Percentiles rank a stretch among this genome's conserved stretches.
Conservation (phyloP, 2,113 vertebrate genomes). For the Anolis sagrei region DNA sequence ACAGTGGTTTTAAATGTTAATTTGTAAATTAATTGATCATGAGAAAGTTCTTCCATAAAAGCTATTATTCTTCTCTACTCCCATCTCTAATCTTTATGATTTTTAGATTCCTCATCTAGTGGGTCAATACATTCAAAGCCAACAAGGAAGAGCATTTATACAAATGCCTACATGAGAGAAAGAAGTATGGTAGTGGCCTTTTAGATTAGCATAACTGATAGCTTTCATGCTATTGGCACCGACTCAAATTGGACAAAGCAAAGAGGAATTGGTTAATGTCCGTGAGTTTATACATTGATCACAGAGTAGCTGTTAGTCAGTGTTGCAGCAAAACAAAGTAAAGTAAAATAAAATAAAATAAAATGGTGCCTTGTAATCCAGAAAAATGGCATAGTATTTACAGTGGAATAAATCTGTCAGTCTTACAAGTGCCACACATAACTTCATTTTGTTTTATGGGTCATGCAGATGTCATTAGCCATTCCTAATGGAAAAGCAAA, state of each 20-base stretch:
- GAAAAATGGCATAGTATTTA: too few species aligned
- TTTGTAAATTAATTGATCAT: conserved; percentile 38
- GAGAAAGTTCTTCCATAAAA: conserved; percentile 25
- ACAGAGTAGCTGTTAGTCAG: too few species aligned
- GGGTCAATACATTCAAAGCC: background rate
- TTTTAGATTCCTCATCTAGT: conserved; percentile 16
- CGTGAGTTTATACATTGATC: too few species aligned
- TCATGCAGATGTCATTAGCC: background rate
- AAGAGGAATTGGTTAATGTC: background rate
- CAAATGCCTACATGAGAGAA: background rate
- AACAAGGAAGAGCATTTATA: background rate
- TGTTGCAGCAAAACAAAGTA: too few species aligned
- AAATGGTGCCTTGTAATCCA: too few species aligned
- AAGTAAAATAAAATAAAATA: too few species aligned
- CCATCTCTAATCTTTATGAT: background rate
- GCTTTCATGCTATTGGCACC: background rate
- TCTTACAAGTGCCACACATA: too few species aligned
- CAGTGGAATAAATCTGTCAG: too few species aligned
- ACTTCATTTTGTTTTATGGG: too few species aligned
- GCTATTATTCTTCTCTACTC: background rate
- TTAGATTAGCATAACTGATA: background rate
- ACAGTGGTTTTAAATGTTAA: conserved; percentile 38
- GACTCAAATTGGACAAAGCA: background rate
- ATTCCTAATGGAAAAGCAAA: too few species aligned
- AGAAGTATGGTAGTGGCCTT: background rate